Percentiles rank a stretch among this genome's conserved stretches.
Conservation (phyloP, 1,140 invertebrate genomes). For the Elysia chlorotica region DNA sequence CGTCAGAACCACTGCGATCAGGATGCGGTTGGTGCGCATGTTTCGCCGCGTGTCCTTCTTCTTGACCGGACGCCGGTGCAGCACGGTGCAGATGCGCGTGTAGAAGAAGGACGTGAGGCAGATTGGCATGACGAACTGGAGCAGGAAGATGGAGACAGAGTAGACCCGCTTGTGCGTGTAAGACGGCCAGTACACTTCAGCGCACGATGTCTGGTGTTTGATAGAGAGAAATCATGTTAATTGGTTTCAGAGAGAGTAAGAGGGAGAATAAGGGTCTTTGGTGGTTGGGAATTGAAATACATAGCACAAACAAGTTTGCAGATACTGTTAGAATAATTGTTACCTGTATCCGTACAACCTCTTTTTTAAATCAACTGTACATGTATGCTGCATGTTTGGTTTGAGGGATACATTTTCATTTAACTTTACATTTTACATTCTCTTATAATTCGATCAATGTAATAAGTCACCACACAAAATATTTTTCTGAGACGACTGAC, state of each 20-base stretch:
- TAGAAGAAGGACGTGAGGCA: conserved; percentile 50
- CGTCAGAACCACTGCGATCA: conserved; percentile 93
- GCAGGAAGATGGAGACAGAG: conserved; percentile 44
- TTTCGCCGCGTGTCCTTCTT: conserved; percentile 66
- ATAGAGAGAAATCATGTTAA: too few relatives aligned
- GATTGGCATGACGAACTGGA: conserved; percentile 57
- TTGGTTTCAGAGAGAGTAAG: not conserved
- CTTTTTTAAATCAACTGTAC: too few relatives aligned
- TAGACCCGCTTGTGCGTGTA: conserved; percentile 38
- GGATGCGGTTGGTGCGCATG: conserved; percentile 79
- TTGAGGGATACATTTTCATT: too few relatives aligned
- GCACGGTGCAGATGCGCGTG: conserved; percentile 47
- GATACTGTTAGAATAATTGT: too few relatives aligned
- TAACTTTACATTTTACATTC: too few relatives aligned
- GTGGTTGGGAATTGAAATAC: not conserved
- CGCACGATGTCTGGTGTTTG: conserved; percentile 47
- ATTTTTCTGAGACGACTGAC: too few relatives aligned
- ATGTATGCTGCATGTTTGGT: too few relatives aligned
- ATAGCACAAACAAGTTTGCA: too few relatives aligned
- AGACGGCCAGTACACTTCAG: conserved; percentile 52
- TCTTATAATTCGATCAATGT: too few relatives aligned
- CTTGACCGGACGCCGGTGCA: conserved; percentile 47
- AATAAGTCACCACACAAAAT: too few relatives aligned
- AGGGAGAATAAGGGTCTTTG: not conserved
- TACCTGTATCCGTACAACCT: too few relatives aligned